Conservation (phyloP, 2,113 vertebrate genomes). For the Stegostoma tigrinum region DNA sequence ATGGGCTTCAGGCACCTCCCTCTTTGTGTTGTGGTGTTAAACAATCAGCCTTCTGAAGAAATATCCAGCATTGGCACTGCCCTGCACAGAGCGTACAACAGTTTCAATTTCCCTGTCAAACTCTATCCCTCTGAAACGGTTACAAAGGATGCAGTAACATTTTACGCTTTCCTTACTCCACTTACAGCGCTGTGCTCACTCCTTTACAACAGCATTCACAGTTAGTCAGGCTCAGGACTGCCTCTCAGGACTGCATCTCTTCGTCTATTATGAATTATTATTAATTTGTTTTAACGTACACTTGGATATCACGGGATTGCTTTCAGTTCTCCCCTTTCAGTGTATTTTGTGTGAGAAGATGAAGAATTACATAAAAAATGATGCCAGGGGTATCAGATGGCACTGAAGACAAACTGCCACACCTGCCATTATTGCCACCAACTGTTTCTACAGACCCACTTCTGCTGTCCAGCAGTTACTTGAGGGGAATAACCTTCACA, state of each 20-base stretch:
- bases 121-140: not conserved
- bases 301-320: slow-evolving; percentile 2
- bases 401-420: not conserved
- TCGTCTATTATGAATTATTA: not conserved
- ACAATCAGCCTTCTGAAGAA: too few species aligned
- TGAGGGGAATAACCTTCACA: not conserved
- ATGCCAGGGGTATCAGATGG: slow-evolving; percentile 25
- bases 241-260: not conserved
- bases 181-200: not conserved
- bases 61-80: not conserved
- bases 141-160: not conserved
- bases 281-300: not conserved
- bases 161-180: not conserved
- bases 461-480: not conserved
- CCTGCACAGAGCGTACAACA: not conserved
- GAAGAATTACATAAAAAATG: slow-evolving; percentile 32
- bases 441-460: not conserved
- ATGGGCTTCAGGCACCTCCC: too few species aligned
- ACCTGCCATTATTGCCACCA: slow-evolving; percentile 24
- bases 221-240: not conserved
- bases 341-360: not conserved
- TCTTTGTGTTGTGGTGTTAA: too few species aligned
- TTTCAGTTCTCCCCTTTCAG: slow-evolving; percentile 27
- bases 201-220: not conserved
- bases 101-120: not conserved